Evolutionary conservation across 1,140 invertebrate genomes (phyloP).

Genomic region (Eulimnadia texana): DNA sequence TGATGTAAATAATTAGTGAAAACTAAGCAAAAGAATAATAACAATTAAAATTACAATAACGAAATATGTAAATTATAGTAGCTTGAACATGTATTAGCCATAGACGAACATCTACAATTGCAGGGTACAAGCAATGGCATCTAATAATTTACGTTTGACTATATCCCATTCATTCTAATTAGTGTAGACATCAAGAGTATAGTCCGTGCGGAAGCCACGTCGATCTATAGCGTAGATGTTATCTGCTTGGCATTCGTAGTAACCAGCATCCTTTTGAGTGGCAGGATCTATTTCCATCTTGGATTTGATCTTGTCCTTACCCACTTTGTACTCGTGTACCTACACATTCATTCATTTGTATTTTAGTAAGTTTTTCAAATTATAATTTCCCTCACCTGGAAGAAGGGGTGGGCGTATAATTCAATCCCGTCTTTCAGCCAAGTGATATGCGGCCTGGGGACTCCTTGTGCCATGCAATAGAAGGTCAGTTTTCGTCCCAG

Average conservation of each 20-base stretch:
- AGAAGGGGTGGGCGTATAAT: conserved; percentile 37
- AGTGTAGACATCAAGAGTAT: conserved; percentile 22
- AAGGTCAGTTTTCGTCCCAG: conserved; percentile 42
- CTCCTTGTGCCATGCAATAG: conserved; percentile 38
- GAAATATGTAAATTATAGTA: no score
- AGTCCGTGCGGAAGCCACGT: conserved; percentile 51
- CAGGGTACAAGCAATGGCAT: no score
- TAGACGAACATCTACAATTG: no score
- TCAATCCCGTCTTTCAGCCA: conserved; percentile 43
- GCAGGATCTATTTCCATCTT: conserved; percentile 44
- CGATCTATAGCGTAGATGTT: conserved; percentile 59
- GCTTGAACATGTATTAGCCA: no score
- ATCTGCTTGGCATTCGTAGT: conserved; percentile 48
- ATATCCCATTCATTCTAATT: no score
- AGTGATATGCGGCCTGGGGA: conserved; percentile 37
- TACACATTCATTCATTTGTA: conserved; percentile 58
- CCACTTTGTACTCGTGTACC: conserved; percentile 37
- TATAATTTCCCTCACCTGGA: no score
- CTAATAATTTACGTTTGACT: no score
- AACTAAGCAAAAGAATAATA: not conserved
- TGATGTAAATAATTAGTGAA: no score
- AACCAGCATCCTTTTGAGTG: conserved; percentile 34
- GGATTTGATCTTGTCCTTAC: conserved; percentile 34
- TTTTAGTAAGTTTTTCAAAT: no score
- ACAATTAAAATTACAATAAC: not conserved